Evolutionary conservation across 35 echinoderm and acorn worm genomes (phyloP).

Genomic region (Stichopus chloronotus): DNA sequence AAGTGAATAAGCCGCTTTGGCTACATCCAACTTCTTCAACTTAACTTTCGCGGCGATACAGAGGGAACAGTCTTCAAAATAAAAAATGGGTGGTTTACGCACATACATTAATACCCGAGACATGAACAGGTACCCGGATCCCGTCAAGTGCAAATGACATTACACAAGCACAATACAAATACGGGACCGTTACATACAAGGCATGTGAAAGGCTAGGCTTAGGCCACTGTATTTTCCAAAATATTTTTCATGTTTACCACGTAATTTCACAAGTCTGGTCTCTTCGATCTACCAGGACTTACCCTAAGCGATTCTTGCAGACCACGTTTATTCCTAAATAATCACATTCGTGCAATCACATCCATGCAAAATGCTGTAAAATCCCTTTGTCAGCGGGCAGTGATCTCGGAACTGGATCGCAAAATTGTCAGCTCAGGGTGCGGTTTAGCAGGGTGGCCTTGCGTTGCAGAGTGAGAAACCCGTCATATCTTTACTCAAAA

Average conservation of each 20-base stretch:
- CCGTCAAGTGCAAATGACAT: conserved; percentile 28
- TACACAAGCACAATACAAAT: conserved; percentile 41
- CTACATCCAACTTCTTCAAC: neutral
- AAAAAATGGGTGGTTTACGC: conserved; percentile 5
- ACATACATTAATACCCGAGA: neutral
- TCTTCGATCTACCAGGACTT: conserved; percentile 17
- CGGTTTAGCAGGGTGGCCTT: conserved; percentile 59
- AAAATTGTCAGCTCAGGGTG: conserved; percentile 61
- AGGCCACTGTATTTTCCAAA: conserved; percentile 24
- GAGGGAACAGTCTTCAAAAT: neutral
- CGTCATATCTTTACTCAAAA: conserved; percentile 50
- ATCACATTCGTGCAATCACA: conserved; percentile 55
- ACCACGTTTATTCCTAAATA: conserved; percentile 57
- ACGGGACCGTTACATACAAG: conserved; percentile 40
- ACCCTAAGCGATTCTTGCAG: conserved; percentile 48
- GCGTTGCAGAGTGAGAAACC: conserved; percentile 61
- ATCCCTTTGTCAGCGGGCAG: conserved; percentile 47
- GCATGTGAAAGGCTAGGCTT: conserved; percentile 53
- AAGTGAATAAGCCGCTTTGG: neutral
- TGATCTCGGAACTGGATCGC: conserved; percentile 56
- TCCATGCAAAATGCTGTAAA: conserved; percentile 50
- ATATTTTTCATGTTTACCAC: conserved; percentile 1
- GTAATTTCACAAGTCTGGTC: neutral
- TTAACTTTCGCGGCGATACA: neutral
- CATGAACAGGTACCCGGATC: conserved; percentile 59